Base-by-base conservation (phyloP, 2,797 vertebrate species). In the Euphonia xanthogaster region DNA sequence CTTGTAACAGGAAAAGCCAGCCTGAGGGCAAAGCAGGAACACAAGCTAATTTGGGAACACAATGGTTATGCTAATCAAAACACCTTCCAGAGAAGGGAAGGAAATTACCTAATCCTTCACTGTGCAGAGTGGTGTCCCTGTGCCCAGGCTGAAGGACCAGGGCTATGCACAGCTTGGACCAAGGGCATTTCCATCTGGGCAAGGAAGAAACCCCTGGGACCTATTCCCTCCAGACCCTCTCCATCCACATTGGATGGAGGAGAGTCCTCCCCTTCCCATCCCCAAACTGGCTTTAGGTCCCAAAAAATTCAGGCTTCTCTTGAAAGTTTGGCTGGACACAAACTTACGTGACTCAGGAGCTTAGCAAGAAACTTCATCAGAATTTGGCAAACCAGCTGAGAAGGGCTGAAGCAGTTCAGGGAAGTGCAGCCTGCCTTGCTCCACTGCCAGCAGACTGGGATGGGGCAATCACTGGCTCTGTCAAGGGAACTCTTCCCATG, bases 11-110 rank as follows among this genome's bases (percentile, higher is more conserved):
- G 89, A 95, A 94, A 83, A 90, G 58, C 77, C 95, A 94, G 78
- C 88, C 88, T 79, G 70, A 75, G 80, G 86, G 93, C 86, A 93
- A 84, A 93, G 47, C 27, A 5, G 60, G 44, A 90, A 61, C 45
- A 22, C 13, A 8, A 61, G 58, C 92, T 94, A 88, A 88, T 88
- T 90, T 63, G 61, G 75, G 85, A 95, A 61, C 85, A 97, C 90
- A 91, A 91, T 93, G 75, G 61, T 71, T 91, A 77, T 48, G 62
- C 65, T 90, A 94, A 95, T 91, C 93, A 91, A 94, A 96, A 88
- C 90, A 95, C 91, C 78, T 94, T 94, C 72, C 79, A 94, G 45
- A 71, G 75, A 71, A 71, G 47, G 77, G 66, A 96, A 96, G 95
- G 94, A 96, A 97, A 93, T 94, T 86, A 88, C 42, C 50, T 83